Percentiles rank a stretch among this genome's conserved stretches.
phyloP scores from a whole-genome alignment of 2,113 vertebrate genomes.

The Heliornis fulica region DNA sequence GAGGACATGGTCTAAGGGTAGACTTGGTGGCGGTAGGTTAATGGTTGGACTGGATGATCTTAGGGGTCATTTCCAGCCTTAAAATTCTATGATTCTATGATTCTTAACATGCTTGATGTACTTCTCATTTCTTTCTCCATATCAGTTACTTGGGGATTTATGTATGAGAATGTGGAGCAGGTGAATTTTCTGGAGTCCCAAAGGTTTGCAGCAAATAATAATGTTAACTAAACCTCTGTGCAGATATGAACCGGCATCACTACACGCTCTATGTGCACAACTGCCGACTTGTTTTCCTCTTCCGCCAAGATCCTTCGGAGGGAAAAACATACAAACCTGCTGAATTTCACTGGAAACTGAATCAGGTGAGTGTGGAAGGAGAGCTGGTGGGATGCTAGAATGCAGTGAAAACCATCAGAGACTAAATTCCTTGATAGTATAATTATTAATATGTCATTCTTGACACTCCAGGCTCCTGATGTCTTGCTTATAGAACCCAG shows the following conservation, averaged over 20 bases:
- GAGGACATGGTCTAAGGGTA: too few species aligned
- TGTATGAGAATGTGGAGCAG: background rate
- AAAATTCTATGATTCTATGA: too few species aligned
- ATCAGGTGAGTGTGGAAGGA: conserved; percentile 79
- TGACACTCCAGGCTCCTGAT: background rate
- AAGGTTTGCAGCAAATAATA: background rate
- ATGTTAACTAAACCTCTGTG: background rate
- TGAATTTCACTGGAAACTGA: conserved; percentile 96
- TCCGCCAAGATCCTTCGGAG: conserved; percentile 89
- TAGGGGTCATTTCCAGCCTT: too few species aligned
- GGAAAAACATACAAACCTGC: conserved; percentile 89
- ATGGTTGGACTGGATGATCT: too few species aligned
- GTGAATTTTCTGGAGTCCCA: background rate
- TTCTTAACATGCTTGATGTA: rapidly evolving
- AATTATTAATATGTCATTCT: background rate
- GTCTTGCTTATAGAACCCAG: rapidly evolving
- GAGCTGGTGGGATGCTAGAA: background rate
- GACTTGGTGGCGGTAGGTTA: too few species aligned
- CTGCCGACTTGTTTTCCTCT: conserved; percentile 90
- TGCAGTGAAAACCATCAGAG: rapidly evolving
- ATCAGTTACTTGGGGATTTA: rapidly evolving
- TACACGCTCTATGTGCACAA: conserved; percentile 91
- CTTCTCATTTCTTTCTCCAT: background rate
- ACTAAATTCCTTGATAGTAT: rapidly evolving
- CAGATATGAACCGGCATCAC: conserved; percentile 96